A percentile compares a stretch with the other conserved stretches of the same genome.
phyloP scores from a whole-genome alignment of 2,113 vertebrate genomes.

The Opisthocomus hoazin region DNA sequence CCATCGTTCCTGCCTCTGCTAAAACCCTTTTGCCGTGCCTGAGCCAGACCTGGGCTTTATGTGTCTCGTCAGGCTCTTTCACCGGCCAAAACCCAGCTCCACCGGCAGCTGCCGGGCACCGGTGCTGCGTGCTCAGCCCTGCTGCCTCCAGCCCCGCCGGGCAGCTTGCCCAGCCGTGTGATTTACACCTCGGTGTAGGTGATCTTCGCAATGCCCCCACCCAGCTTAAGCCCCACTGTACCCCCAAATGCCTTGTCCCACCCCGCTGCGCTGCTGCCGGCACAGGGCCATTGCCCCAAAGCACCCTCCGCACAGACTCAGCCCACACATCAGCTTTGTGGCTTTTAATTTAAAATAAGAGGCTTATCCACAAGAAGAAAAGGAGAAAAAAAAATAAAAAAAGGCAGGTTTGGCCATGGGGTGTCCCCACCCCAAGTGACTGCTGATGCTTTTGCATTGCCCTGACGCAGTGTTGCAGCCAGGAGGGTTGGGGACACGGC shows the following conservation, averaged over 20 bases:
- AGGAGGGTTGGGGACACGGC: fast-evolving
- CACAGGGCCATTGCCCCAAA: background rate
- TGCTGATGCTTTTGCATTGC: fast-evolving
- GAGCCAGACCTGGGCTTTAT: background rate
- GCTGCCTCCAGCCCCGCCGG: background rate
- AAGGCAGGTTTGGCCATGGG: background rate
- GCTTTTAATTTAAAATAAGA: conserved; percentile 46
- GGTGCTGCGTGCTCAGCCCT: background rate
- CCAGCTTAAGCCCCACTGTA: no score
- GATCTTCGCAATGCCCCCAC: no score
- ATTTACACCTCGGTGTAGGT: background rate
- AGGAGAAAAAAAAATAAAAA: background rate
- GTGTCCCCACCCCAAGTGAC: background rate
- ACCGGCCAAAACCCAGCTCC: background rate
- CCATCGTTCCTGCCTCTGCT: fast-evolving
- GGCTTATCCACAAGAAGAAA: background rate
- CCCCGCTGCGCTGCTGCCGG: background rate
- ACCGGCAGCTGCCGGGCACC: fast-evolving
- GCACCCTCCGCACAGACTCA: background rate
- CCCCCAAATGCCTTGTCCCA: background rate
- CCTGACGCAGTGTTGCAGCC: fast-evolving
- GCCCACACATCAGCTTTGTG: background rate
- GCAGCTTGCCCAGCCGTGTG: background rate
- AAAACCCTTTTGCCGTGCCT: background rate
- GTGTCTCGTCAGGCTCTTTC: background rate